Percentiles rank a stretch among this genome's conserved stretches.
phyloP scores from a whole-genome alignment of 2,888 invertebrate species.

The Eristalis tenax region DNA sequence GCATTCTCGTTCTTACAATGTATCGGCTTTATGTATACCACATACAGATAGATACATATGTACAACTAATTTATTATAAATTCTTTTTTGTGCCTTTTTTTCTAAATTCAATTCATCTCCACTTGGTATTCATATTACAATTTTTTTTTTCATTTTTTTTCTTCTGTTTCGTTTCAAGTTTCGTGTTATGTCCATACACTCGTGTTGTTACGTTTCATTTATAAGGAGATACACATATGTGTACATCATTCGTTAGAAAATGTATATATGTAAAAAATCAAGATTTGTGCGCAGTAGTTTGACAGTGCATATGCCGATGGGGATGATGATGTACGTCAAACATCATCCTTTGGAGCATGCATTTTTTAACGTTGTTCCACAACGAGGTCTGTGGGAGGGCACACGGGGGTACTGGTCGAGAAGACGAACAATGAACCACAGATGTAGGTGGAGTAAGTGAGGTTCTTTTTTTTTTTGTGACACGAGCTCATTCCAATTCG shows the following conservation, averaged over 20 bases:
- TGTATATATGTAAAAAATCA: no score
- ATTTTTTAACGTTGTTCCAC: no score
- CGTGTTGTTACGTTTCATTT: not conserved
- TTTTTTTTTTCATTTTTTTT: not conserved
- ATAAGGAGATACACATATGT: not conserved
- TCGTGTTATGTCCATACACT: not conserved
- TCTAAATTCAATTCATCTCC: not conserved
- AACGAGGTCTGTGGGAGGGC: no score
- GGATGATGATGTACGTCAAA: no score
- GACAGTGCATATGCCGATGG: no score
- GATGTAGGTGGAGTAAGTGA: no score
- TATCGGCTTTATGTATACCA: not conserved
- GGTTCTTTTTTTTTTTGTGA: no score
- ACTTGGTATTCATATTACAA: not conserved
- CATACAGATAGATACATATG: not conserved
- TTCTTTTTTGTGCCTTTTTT: not conserved
- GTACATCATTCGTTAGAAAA: no score
- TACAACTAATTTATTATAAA: not conserved
- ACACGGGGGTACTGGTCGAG: no score
- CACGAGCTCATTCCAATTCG: not conserved
- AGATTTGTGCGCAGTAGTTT: no score
- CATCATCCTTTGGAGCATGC: no score
- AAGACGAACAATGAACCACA: not conserved
- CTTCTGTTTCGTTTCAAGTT: not conserved
- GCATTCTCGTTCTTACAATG: not conserved